A percentile compares a stretch with the other conserved stretches of the same genome.
Evolutionary conservation across 2,797 vertebrate genomes (phyloP).

Genomic region (Lepus townsendii): DNA sequence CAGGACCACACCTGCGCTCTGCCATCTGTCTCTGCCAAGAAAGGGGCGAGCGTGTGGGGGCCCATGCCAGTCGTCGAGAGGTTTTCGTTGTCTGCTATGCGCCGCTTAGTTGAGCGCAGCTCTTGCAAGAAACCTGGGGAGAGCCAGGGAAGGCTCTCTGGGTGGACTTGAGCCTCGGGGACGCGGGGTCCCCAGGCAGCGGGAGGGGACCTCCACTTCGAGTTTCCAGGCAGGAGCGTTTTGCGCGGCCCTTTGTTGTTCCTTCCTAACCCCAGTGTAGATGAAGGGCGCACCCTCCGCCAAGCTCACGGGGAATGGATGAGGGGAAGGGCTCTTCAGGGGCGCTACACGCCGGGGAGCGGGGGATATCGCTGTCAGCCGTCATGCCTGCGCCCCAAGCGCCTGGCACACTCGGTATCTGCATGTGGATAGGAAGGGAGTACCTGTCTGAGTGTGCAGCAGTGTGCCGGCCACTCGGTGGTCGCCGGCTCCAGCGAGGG

Average conservation of each 20-base stretch:
- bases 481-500: accelerated
- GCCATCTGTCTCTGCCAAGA: neutral
- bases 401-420: neutral
- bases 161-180: neutral
- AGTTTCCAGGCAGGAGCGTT: neutral
- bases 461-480: no score
- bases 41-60: neutral
- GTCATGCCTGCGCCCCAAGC: neutral
- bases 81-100: neutral
- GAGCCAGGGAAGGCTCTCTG: neutral
- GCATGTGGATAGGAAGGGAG: neutral
- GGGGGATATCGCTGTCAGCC: no score
- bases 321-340: neutral
- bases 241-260: neutral
- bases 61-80: neutral
- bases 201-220: neutral
- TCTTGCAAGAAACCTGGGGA: neutral
- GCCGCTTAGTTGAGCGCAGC: neutral
- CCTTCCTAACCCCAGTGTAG: neutral
- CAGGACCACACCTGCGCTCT: neutral
- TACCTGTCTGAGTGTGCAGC: neutral
- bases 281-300: neutral
- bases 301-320: neutral
- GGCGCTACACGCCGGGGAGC: no score
- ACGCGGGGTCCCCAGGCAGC: neutral